Conservation (phyloP, 1,140 invertebrate species). For the Tachypleus tridentatus region DNA sequence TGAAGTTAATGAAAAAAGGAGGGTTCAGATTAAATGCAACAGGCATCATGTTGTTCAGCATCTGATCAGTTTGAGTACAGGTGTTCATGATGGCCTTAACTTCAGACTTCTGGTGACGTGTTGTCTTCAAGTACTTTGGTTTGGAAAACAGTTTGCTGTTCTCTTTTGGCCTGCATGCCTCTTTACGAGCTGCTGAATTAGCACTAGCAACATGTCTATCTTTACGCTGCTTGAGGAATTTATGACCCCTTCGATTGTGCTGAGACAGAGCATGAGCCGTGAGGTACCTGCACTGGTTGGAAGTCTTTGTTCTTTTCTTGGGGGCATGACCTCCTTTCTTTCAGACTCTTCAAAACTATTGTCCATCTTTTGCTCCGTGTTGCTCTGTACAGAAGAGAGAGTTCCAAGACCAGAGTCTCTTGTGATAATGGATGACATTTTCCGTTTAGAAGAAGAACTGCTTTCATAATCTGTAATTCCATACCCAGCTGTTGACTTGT, state of each 20-base stretch:
- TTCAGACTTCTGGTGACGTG: too few relatives aligned
- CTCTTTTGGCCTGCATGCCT: constrained; percentile 8
- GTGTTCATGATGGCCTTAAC: too few relatives aligned
- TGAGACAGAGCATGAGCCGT: constrained; percentile 13
- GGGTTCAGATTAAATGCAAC: not conserved
- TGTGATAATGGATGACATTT: too few relatives aligned
- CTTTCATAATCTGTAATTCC: too few relatives aligned
- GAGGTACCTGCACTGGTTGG: constrained; percentile 1
- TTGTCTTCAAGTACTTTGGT: too few relatives aligned
- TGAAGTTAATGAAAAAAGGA: not conserved
- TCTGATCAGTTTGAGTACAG: too few relatives aligned
- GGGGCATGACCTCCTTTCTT: too few relatives aligned
- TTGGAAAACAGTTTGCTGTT: not conserved
- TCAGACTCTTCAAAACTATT: too few relatives aligned
- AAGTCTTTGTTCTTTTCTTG: too few relatives aligned
- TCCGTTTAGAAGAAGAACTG: too few relatives aligned
- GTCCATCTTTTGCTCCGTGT: constrained; percentile 20
- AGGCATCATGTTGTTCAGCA: too few relatives aligned
- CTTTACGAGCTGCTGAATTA: not conserved
- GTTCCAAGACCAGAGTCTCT: constrained; percentile 25
- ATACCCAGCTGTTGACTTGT: too few relatives aligned
- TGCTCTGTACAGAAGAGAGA: constrained; percentile 10
- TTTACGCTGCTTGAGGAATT: constrained; percentile 14
- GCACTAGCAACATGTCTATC: not conserved
- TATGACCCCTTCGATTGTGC: constrained; percentile 16